Evolutionary conservation across 2,888 invertebrate genomes (phyloP).

Genomic region (Napeogenes sylphis): DNA sequence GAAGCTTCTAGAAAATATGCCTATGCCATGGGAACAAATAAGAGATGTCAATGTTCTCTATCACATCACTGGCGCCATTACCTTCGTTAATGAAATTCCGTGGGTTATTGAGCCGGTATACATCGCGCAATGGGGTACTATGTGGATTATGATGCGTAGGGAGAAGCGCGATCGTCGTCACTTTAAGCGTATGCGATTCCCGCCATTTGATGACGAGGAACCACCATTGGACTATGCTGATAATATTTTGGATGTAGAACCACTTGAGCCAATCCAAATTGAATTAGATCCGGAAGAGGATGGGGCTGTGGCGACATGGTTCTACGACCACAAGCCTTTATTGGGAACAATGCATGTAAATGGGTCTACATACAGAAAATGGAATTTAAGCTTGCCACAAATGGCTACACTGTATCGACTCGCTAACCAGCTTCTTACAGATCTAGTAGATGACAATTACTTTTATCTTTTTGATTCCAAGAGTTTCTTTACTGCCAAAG

Average conservation of each 20-base stretch:
- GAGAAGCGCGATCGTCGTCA: conserved; percentile 99
- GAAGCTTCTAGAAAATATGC: conserved; percentile 99
- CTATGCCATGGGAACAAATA: conserved; percentile 99
- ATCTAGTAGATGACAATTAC: conserved; percentile 98
- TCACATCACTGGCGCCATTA: conserved; percentile 99
- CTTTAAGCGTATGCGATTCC: conserved; percentile 99
- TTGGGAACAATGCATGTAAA: conserved; percentile 96
- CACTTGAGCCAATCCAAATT: conserved; percentile 98
- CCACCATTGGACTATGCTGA: conserved; percentile 99
- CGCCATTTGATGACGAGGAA: conserved; percentile 99
- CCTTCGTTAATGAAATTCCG: conserved; percentile 99
- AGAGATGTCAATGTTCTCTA: conserved; percentile 98
- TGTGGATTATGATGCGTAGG: conserved; percentile 99
- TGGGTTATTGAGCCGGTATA: conserved; percentile 99
- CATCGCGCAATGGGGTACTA: conserved; percentile 99
- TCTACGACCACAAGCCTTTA: conserved; percentile 98
- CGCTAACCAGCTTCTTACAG: conserved; percentile 98
- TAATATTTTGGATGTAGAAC: conserved; percentile 99
- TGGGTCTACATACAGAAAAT: conserved; percentile 96
- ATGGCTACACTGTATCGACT: conserved; percentile 98
- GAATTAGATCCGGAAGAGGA: conserved; percentile 98
- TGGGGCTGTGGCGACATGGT: conserved; percentile 94
- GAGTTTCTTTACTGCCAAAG: conserved; percentile 99
- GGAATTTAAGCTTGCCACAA: conserved; percentile 97
- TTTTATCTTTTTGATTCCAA: conserved; percentile 99